Base-by-base conservation (phyloP, 1,140 invertebrate species). In the Drosophila grimshawi region DNA sequence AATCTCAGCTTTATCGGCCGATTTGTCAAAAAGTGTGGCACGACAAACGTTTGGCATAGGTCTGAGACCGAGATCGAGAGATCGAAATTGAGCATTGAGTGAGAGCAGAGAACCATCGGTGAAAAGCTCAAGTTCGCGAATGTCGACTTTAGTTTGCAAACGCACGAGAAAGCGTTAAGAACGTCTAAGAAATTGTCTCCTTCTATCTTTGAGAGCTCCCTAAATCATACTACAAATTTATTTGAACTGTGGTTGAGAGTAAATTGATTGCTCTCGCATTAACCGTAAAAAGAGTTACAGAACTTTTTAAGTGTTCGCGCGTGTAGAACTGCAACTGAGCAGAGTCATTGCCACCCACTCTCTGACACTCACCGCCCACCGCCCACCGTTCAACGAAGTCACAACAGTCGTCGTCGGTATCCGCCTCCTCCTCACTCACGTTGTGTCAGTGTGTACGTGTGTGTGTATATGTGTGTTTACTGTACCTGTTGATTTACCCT, bases 1-100 rank as follows among this genome's bases (percentile, higher is more conserved):
- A 88, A 88, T 88, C 85, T 89, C 68, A 53, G 64, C 80, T 65
- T 88, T 89, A 85, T 88, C 80, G 70, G 85, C 56, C 78, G 83
- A 88, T 89, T 88, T 88, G 85, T 88, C 85, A 88, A 89, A 19
- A 88, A 88, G 85, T 74, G 85, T 88, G 80, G 80, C 85, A 72
- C 72, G 67, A 76, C 82, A 70, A 73, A 53, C 56, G 48, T 65
- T 71, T 67, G 43, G 35, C 19, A 45, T 52, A 73, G 49, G 63
- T 56, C 46, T 30, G 49, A 45, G 32, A 29, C 57, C 76, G 80
- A 56, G 57, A 71, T 32, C 39, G 55, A 29, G 43, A 11, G 37
- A 43, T 45, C 45, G 68, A 45, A 37, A 71, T 51, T 80, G 55
- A 51, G 61, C 60, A 41, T 4, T 51, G 35, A 45, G 45, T 45